Percentiles rank a stretch among this genome's conserved stretches.
Conservation (phyloP, 1,140 invertebrate species). For the Acyrthosiphon pisum region DNA sequence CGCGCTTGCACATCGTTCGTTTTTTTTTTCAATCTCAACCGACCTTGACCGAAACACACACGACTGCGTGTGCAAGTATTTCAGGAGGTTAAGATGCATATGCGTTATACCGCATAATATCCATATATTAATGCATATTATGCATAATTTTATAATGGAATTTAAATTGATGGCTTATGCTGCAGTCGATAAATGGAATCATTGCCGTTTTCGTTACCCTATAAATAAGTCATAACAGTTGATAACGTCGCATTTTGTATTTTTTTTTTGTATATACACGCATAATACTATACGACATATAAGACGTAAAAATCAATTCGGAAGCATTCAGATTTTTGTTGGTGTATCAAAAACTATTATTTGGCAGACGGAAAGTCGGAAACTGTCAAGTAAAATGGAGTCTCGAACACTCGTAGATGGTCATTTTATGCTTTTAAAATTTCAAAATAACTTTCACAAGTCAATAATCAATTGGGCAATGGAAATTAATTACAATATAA, state of each 20-base stretch:
- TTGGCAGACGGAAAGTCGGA: not conserved
- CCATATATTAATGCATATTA: not conserved
- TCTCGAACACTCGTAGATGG: not conserved
- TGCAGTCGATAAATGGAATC: not conserved
- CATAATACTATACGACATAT: not conserved
- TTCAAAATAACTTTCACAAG: not conserved
- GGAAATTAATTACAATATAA: not conserved
- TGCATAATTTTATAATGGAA: not conserved
- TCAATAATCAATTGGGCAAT: not conserved
- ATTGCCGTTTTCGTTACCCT: not conserved
- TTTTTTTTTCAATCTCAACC: not conserved
- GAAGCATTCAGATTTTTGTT: not conserved
- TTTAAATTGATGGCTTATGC: no score
- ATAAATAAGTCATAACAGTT: not conserved
- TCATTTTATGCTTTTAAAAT: not conserved
- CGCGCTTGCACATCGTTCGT: not conserved
- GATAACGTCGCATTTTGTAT: not conserved
- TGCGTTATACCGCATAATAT: not conserved
- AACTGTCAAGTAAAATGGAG: not conserved
- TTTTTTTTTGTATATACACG: not conserved
- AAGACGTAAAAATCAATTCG: not conserved
- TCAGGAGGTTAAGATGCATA: not conserved
- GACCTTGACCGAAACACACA: constrained; percentile 22
- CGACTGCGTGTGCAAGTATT: not conserved
- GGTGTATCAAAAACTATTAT: not conserved